Evolutionary conservation across 1,140 invertebrate genomes (phyloP), one percentile per base, ranked within the genome.

Genomic region (Rhynchophorus ferrugineus): DNA sequence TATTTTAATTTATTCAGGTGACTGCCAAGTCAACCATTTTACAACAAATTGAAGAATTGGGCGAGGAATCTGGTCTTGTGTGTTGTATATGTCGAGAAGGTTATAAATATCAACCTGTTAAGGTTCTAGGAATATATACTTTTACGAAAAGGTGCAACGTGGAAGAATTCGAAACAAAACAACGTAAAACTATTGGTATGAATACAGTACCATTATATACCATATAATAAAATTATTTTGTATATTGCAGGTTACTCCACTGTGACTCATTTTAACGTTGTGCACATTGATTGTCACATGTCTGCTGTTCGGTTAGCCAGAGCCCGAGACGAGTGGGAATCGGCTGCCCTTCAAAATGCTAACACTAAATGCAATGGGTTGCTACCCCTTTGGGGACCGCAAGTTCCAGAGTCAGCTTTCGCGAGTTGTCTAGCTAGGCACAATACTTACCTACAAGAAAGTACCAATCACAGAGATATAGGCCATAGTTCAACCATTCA

Each of bases 81-180:
- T 99, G 95, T 72, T 96, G 94, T 59, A 98, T 99, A 63, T 99
- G 95, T 69, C 81, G 95, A 22, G 95, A 99, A 73, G 95, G 95
- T 1, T 97, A 98, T 70, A 89, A 92, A 67, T 96, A 93, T 69
- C 90, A 93, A 68, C 89, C 90, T 5, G 84, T 80, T 3, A 91
- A 93, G 78, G 89, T 95, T 14, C 75, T 98, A 0, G 95, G 91
- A 21, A 89, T 98, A 58, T 98, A 98, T 68, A 98, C 95, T 0
- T 98, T 93, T 69, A 97, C 93, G 8, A 97, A 97, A 73, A 82
- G 92, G 8, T 93, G 89, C 63, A 85, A 89, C 64, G 82, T 97
- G n/a, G 95, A 98, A 61, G 92, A 97, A 61, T 89, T 81, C 68
- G 95, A 98, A 67, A 78, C 82, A 33, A 91, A 94, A 68, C 77